Conservation (phyloP, 2,797 vertebrate species). For the Sebastes iracundus region DNA sequence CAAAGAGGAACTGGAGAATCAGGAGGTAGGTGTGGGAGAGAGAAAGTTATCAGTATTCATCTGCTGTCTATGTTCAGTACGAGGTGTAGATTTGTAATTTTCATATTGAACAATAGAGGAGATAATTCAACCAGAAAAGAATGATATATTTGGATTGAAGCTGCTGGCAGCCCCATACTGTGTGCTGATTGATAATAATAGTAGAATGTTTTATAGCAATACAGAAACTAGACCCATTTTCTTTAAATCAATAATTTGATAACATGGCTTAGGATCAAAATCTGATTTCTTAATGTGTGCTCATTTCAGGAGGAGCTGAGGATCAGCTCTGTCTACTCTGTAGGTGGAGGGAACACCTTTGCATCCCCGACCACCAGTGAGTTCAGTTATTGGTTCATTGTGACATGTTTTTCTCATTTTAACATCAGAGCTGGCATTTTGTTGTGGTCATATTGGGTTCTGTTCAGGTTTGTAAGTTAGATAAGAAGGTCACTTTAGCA, state of each 20-base stretch:
- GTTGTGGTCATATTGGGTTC: not conserved
- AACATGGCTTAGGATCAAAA: not conserved
- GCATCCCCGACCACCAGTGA: constrained; percentile 70
- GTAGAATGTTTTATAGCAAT: not conserved
- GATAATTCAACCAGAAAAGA: not conserved
- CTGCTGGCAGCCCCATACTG: not conserved
- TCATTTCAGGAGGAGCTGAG: constrained; percentile 89
- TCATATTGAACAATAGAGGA: not conserved
- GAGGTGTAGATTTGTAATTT: not conserved
- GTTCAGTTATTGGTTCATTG: constrained; percentile 7
- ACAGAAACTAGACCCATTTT: not conserved
- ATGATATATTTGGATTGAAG: not conserved
- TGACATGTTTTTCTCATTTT: not conserved
- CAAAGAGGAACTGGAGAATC: constrained; percentile 95
- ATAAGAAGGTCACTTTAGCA: not conserved
- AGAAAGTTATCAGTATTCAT: not conserved
- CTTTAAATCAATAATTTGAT: not conserved
- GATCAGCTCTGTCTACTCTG: constrained; percentile 90
- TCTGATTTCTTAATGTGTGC: not conserved
- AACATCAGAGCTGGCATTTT: not conserved
- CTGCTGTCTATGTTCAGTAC: not conserved
- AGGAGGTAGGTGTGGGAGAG: constrained; percentile 82
- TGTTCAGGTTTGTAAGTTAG: not conserved
- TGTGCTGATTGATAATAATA: not conserved
- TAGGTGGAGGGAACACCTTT: constrained; percentile 75